These are phyloP conservation scores for Halichoeres trimaculatus DNA, from an alignment of 2,113 vertebrate genomes.

Conservation along the genomic window DNA sequence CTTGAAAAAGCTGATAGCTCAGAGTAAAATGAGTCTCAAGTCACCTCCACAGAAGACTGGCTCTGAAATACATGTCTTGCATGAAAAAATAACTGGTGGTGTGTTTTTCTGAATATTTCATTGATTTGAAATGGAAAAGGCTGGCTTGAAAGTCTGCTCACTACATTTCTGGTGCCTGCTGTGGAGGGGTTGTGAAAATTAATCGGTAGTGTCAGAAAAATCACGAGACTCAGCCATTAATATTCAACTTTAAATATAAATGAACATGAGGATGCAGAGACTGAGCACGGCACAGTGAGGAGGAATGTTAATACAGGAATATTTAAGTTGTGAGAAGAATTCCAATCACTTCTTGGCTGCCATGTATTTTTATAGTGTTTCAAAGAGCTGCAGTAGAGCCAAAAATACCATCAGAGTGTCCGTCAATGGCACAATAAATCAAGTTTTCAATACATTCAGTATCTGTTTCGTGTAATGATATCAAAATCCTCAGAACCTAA, in stretches of 20 bases:
- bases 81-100: background rate
- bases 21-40: background rate
- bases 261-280: background rate
- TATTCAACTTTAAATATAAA: slow-evolving; percentile 15
- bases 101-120: background rate
- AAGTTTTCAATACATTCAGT: too few species aligned
- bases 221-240: background rate
- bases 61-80: background rate
- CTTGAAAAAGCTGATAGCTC: background rate
- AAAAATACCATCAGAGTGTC: background rate
- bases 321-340: background rate
- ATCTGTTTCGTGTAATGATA: too few species aligned
- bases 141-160: background rate
- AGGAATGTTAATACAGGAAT: background rate
- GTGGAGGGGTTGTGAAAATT: background rate
- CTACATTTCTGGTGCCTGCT: background rate
- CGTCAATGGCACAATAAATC: too few species aligned
- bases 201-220: slow-evolving; percentile 5
- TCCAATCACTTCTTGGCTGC: background rate
- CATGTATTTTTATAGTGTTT: background rate
- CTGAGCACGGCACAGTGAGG: background rate
- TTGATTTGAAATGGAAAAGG: background rate
- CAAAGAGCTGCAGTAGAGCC: background rate
- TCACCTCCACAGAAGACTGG: background rate
- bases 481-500: background rate